phyloP scores from a whole-genome alignment of 2,797 vertebrate genomes.

The Phalloptychus januarius region DNA sequence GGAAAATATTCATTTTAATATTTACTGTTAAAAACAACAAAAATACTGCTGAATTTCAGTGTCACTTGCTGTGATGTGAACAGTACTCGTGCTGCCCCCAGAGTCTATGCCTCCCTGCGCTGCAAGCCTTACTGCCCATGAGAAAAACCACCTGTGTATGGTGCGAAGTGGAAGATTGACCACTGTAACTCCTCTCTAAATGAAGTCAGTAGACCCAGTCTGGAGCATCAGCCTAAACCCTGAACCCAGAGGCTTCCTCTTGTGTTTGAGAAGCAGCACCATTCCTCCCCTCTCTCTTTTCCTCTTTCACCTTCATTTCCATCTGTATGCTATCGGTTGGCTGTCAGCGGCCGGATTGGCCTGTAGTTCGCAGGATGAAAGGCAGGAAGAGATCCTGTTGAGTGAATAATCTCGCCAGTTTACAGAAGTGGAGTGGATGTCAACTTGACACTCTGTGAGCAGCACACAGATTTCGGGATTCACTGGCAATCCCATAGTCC shows the following conservation, averaged over 20 bases:
- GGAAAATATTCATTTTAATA: neutral
- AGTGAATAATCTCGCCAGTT: slow-evolving; percentile 86
- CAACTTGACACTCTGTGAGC: slow-evolving; percentile 83
- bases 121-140: neutral
- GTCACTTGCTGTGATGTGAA: neutral
- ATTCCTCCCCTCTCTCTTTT: slow-evolving; percentile 43
- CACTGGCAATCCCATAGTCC: slow-evolving; percentile 80
- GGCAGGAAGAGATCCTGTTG: slow-evolving; percentile 82
- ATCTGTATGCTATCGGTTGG: slow-evolving; percentile 84
- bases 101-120: neutral
- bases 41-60: neutral
- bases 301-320: slow-evolving; percentile 72
- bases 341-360: slow-evolving; percentile 82
- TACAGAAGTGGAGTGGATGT: slow-evolving; percentile 83
- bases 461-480: slow-evolving; percentile 82
- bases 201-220: slow-evolving; percentile 50
- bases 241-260: slow-evolving; percentile 68
- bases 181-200: slow-evolving; percentile 48
- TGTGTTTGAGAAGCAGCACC: slow-evolving; percentile 74
- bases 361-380: slow-evolving; percentile 82
- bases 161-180: slow-evolving; percentile 42
- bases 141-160: neutral
- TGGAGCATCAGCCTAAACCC: slow-evolving; percentile 49
- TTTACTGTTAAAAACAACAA: no score
- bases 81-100: neutral